Conservation (phyloP, 2,113 vertebrate species). For the Cisticola juncidis region DNA sequence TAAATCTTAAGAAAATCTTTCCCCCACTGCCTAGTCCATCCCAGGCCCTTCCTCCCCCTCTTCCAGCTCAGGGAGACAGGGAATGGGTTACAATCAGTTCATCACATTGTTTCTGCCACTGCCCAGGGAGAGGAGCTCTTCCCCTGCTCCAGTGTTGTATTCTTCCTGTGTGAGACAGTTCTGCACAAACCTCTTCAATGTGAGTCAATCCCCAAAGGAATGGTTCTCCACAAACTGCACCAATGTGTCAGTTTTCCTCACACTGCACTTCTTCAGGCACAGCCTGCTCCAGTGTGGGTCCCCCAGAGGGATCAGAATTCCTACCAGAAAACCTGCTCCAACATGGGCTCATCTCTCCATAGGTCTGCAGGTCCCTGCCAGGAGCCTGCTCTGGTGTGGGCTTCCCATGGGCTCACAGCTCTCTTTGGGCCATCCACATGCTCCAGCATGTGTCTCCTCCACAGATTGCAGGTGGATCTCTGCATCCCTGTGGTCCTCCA, state of each 20-base stretch:
- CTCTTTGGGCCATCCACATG: neutral
- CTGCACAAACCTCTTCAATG: neutral
- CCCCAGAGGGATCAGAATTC: neutral
- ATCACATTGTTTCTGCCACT: neutral
- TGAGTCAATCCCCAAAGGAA: neutral
- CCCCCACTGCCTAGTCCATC: neutral
- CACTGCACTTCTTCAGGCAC: neutral
- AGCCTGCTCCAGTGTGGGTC: neutral
- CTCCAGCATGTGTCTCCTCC: neutral
- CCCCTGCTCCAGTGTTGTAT: neutral
- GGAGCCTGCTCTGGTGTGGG: neutral
- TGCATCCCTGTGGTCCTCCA: neutral
- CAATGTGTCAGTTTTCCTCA: neutral
- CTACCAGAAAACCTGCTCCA: neutral
- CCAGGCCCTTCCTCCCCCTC: neutral
- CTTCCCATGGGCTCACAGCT: rapidly evolving
- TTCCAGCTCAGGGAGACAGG: neutral
- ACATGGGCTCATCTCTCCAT: neutral
- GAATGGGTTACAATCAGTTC: neutral
- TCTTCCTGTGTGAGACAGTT: neutral
- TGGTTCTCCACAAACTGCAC: neutral
- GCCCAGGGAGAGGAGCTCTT: neutral
- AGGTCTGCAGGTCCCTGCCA: neutral
- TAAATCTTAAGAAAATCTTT: neutral
- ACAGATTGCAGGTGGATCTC: rapidly evolving